Evolutionary conservation across 1,140 invertebrate genomes (phyloP), one percentile per base, ranked within the genome.

Genomic region (Tetramorium parvispinum): DNA sequence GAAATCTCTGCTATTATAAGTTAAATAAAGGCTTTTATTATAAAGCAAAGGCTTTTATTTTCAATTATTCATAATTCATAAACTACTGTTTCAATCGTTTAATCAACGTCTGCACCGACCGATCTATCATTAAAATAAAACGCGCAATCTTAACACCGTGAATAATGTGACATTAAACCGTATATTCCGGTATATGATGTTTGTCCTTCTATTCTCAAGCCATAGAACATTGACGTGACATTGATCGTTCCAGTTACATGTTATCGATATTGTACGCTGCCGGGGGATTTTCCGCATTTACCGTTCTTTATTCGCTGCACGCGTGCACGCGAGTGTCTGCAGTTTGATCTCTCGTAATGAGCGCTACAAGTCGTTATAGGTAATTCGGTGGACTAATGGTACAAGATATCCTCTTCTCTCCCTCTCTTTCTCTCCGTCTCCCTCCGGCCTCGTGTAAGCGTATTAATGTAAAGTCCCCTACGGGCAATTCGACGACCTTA

Each of bases 311-410:
- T 61, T 61, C 27, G 40, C 16, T 10, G 24, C 53, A 49, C 16
- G 73, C 59, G 7, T 40, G 2, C 24, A 32, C 3, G 11, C 18
- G 24, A 43, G 40, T n/a, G 32, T 24, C 43, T 55, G 27, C 49
- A 70, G 51, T 55, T 55, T 81, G 32, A 27, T 53, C 61, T 75
- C 4, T 63, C 32, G 13, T 59, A 37, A 81, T 11, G 10, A 75
- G 27, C 55, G 49, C 61, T 70, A 68, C 40, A 65, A 49, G 43
- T 59, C 46, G 68, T 90, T 90, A 85, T 40, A 32, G 3, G 66
- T 89, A 90, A 90, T 61, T 49, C 63, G 21, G 18, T n/a, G 18
- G 76, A 88, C 87, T 88, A 91, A 85, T 87, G 63, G 61, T 85
- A 81, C 78, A 65, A 87, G 87, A 88, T 91, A 51, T 49, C 51